These are phyloP conservation scores for Aelia acuminata DNA, from an alignment of 2,888 invertebrate genomes.

Conservation along the genomic window DNA sequence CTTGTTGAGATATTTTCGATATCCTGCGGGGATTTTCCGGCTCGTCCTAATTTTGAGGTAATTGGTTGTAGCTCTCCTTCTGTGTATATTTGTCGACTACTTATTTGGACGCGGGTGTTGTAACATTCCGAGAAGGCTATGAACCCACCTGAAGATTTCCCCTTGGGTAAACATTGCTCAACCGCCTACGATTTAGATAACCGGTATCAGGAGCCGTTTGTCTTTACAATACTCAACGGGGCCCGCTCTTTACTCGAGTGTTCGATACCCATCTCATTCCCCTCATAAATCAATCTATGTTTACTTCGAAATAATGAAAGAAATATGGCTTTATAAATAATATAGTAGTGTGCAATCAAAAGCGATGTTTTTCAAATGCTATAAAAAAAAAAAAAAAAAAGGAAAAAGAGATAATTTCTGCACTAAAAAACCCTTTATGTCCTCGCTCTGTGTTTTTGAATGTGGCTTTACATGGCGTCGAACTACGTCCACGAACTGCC, in stretches of 20 bases:
- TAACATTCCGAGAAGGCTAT: background rate
- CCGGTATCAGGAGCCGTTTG: background rate
- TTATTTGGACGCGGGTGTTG: background rate
- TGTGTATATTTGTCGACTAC: background rate
- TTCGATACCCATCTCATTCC: background rate
- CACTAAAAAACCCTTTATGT: no score
- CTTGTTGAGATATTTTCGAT: no score
- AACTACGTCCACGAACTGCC: no score
- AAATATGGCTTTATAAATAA: background rate
- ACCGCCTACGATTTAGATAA: background rate
- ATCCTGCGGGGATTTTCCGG: background rate
- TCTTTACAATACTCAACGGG: background rate
- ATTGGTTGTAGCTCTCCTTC: background rate
- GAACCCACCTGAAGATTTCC: conserved; percentile 8
- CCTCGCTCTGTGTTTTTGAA: no score
- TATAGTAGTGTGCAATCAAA: no score
- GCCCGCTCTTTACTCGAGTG: background rate
- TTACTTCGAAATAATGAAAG: background rate
- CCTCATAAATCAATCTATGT: background rate
- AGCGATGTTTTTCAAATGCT: no score
- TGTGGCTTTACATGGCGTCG: no score
- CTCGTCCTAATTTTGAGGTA: background rate
- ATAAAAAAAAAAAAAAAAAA: no score
- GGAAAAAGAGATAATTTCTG: no score
- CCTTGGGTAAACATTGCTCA: background rate